These are phyloP conservation scores for Drosophila athabasca DNA, from an alignment of 1,140 invertebrate species.

Conservation along the genomic window DNA sequence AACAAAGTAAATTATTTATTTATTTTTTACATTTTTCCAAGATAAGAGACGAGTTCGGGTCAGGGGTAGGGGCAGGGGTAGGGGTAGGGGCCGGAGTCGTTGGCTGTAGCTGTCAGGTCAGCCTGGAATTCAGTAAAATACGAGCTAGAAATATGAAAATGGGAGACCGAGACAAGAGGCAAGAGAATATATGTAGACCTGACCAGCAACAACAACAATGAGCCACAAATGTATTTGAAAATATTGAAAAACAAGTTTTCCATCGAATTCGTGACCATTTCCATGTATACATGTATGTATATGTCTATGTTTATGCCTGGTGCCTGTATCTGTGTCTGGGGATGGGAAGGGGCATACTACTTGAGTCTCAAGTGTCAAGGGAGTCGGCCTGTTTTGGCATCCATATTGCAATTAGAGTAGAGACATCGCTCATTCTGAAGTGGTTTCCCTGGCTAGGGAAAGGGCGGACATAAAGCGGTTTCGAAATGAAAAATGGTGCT, in stretches of 20 bases:
- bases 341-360: slow-evolving; percentile 20
- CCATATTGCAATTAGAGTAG: slow-evolving; percentile 68
- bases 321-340: neutral
- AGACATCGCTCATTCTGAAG: slow-evolving; percentile 74
- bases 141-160: slow-evolving; percentile 63
- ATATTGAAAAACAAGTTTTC: slow-evolving; percentile 74
- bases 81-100: slow-evolving; percentile 9
- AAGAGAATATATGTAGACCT: slow-evolving; percentile 23
- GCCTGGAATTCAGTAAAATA: slow-evolving; percentile 63
- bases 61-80: slow-evolving; percentile 40
- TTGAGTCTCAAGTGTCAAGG: slow-evolving; percentile 69
- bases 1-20: slow-evolving; percentile 67
- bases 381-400: slow-evolving; percentile 14
- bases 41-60: slow-evolving; percentile 60
- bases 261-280: slow-evolving; percentile 39
- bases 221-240: slow-evolving; percentile 56
- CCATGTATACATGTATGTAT: neutral
- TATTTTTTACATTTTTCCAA: slow-evolving; percentile 47
- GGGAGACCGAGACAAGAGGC: slow-evolving; percentile 28
- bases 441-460: slow-evolving; percentile 34
- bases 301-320: slow-evolving; percentile 13
- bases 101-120: slow-evolving; percentile 37
- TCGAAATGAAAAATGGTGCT: slow-evolving; percentile 75
- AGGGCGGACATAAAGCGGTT: slow-evolving; percentile 55
- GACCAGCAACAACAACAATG: slow-evolving; percentile 35